Evolutionary conservation across 2,888 invertebrate species (phyloP), one percentile per base, ranked within the genome.

Genomic region (Cepaea hortensis): DNA sequence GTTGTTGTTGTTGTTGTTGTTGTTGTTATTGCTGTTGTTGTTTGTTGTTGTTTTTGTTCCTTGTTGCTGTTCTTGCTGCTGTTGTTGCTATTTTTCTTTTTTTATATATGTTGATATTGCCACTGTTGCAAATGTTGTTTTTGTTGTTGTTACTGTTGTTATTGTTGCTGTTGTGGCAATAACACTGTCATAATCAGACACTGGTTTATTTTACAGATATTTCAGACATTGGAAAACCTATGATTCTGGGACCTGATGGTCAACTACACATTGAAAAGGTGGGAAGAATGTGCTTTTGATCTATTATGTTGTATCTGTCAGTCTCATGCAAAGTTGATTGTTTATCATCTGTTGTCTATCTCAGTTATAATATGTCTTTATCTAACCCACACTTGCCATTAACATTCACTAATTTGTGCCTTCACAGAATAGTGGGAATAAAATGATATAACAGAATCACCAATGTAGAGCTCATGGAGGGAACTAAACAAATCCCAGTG

Each of bases 241-340:
- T 88, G 48, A 87, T 88, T 62, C 87, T 87, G 9, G 88, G 88
- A 15, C 79, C 88, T 7, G 88, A 88, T 86, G 88, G 88, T 61
- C 75, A 87, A 77, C 87, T 86, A 62, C 72, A 81, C 46, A 79
- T 88, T 62, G 86, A 88, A 65, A 85, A 75, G 83, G 88, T 88
- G 13, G 50, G 84, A 23, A 62, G 11, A 23, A 23, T 35, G 11
- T 77, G 11, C 55, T 50, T 83, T 11, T 72, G 4, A 20, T 73
- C 55, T 46, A 70, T 9, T 61, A 18, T 83, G 48, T 72, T n/a
- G 23, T 72, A 35, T 82, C 20, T n/a, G 4, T 23, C 65, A 46
- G 3, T 46, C 68, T 46, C 35, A 15, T 48, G n/a, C 9, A 15
- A 73, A 61, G 35, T 82, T 82, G 15, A 15, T 9, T 70, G 23